Evolutionary conservation across 1,140 invertebrate genomes (phyloP), one percentile per base, ranked within the genome.

Genomic region (Subanguina moxae): DNA sequence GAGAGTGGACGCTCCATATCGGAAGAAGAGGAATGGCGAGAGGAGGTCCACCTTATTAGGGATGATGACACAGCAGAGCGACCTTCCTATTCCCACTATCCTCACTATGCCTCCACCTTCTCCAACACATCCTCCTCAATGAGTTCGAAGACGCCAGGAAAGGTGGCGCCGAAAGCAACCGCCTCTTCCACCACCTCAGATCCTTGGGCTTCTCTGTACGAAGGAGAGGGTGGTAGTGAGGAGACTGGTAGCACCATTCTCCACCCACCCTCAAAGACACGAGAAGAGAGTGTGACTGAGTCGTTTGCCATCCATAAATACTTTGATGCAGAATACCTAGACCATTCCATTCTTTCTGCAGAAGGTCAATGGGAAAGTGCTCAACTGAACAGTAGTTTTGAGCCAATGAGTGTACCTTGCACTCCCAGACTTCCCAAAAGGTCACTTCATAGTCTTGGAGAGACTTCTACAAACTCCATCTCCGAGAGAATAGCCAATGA

Each of bases 271-370:
- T 5, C 27, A 3, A 61, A 8, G 28, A 3, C 3, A 52, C 48
- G 3, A 7, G 48, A 52, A 15, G 48, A 21, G 17, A 52, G 17
- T 52, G 48, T 52, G 25, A 70, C 68, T 15, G 68, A 70, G 43
- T 70, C 67, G 15, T 70, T 70, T 52, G 61, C 57, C 0, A 70
- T 70, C 13, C 67, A 70, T 27, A 70, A 61, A 25, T 70, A 70
- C 32, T 70, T 70, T 52, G 68, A 70, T 25, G 25, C 68, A 1
- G 59, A 62, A 7, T 70, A 69, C 56, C 17, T 64, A 17, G 68
- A 65, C 1, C 23, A 64, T 11, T 65, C 65, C n/a, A 52, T 52
- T 7, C 3, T 21, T 21, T 52, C 48, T 25, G 48, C 1, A 52
- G 48, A 52, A 5, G 23, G n/a, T 52, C 48, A 7, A 19, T 52